These are phyloP conservation scores for Lepidocyrtinus sp. DNA, from an alignment of 2,888 invertebrate species.

Conservation along the genomic window DNA sequence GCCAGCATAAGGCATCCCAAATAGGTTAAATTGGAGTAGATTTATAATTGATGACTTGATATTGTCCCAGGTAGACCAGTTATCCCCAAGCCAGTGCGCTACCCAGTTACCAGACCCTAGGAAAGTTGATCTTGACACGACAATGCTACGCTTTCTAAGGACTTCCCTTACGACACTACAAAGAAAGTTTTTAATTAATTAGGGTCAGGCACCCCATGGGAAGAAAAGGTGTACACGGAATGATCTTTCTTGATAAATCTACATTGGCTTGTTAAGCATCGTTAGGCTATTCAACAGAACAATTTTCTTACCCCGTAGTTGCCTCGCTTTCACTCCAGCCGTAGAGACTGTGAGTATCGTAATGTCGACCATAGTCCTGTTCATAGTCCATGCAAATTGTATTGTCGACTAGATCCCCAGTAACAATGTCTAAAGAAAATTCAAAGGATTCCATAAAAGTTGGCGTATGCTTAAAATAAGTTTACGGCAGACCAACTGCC, in stretches of 20 bases:
- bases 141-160: conserved; percentile 65
- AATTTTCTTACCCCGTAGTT: conserved; percentile 80
- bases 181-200: no score
- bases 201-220: no score
- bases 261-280: no score
- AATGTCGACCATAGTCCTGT: conserved; percentile 82
- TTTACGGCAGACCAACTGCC: neutral
- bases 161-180: conserved; percentile 45
- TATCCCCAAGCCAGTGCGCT: conserved; percentile 72
- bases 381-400: conserved; percentile 87
- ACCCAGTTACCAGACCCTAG: conserved; percentile 72
- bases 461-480: neutral
- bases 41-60: conserved; percentile 71
- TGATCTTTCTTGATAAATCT: no score
- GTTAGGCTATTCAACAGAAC: no score
- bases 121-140: conserved; percentile 72
- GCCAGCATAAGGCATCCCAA: conserved; percentile 70
- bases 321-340: conserved; percentile 82
- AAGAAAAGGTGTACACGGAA: no score
- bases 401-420: conserved; percentile 72
- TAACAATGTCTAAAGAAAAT: conserved; percentile 40
- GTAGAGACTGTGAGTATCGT: conserved; percentile 85
- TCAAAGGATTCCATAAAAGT: neutral
- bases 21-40: conserved; percentile 73
- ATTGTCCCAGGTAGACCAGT: conserved; percentile 71